phyloP scores from a whole-genome alignment of 2,113 vertebrate species.

The Lota lota region DNA sequence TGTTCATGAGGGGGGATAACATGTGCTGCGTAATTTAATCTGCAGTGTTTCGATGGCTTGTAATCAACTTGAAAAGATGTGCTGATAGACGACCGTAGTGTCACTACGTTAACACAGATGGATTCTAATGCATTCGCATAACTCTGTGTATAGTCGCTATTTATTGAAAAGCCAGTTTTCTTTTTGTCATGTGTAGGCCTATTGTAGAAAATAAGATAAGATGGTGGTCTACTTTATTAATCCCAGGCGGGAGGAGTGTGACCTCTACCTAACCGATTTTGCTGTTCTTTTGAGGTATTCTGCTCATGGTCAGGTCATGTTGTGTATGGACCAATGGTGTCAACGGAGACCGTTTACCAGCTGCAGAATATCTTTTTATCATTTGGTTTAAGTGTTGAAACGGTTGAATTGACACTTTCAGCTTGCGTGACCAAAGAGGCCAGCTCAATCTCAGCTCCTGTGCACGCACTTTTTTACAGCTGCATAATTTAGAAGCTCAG shows the following conservation, averaged over 20 bases:
- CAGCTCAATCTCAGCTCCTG: not conserved
- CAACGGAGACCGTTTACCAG: too few species aligned
- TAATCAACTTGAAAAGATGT: conserved; percentile 41
- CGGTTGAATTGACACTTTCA: not conserved
- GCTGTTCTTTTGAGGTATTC: too few species aligned
- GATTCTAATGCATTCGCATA: conserved; percentile 28
- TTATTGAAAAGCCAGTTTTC: not conserved
- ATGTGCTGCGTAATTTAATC: conserved; percentile 8
- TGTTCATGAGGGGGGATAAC: conserved; percentile 1
- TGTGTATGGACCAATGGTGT: too few species aligned
- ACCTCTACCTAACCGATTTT: too few species aligned
- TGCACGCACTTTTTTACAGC: conserved; percentile 1
- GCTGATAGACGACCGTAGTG: conserved; percentile 23
- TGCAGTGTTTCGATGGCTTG: conserved; percentile 17
- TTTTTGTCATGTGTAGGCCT: too few species aligned
- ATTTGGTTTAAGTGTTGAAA: too few species aligned
- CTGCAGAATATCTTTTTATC: too few species aligned
- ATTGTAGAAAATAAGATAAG: too few species aligned
- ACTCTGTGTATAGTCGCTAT: not conserved
- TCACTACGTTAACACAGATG: conserved; percentile 6
- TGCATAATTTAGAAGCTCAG: conserved; percentile 3
- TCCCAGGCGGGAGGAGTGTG: too few species aligned
- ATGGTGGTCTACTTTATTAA: too few species aligned
- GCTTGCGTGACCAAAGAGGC: conserved; percentile 22
- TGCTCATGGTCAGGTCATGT: too few species aligned